These are phyloP conservation scores for Hyperoplus immaculatus DNA, from an alignment of 2,797 vertebrate species.

Conservation along the genomic window DNA sequence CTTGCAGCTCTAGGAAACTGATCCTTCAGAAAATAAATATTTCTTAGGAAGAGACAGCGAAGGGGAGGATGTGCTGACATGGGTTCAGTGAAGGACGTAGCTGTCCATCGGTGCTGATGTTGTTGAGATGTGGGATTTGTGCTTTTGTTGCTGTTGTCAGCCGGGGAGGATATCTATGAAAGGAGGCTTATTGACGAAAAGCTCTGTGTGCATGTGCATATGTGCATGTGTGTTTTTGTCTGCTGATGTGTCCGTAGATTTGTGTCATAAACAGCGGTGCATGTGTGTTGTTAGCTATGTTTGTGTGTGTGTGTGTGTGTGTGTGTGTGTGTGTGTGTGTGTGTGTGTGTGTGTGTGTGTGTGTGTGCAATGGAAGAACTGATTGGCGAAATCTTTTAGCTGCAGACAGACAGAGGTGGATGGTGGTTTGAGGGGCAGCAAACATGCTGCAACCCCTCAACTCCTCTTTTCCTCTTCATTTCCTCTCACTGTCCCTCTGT, in stretches of 20 bases:
- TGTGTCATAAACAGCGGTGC: neutral
- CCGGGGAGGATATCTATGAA: slow-evolving; percentile 64
- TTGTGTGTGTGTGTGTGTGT: slow-evolving; percentile 15
- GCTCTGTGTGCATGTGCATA: neutral
- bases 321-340: neutral
- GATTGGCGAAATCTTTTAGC: slow-evolving; percentile 48
- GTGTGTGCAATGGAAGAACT: slow-evolving; percentile 27
- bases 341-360: slow-evolving; percentile 2
- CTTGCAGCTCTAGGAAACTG: slow-evolving; percentile 24
- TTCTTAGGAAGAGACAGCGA: slow-evolving; percentile 9
- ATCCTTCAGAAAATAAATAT: slow-evolving; percentile 19
- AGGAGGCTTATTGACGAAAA: slow-evolving; percentile 59
- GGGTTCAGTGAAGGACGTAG: slow-evolving; percentile 56
- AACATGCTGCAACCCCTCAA: slow-evolving; percentile 48
- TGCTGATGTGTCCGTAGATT: slow-evolving; percentile 38
- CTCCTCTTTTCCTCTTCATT: slow-evolving; percentile 9
- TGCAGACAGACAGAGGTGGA: slow-evolving; percentile 34
- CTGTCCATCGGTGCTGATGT: slow-evolving; percentile 48
- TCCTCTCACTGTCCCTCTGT: slow-evolving; percentile 20
- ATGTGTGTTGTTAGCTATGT: too few relatives aligned
- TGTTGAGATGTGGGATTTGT: slow-evolving; percentile 61
- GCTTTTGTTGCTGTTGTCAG: slow-evolving; percentile 64
- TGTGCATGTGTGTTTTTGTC: slow-evolving; percentile 19
- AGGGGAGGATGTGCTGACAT: slow-evolving; percentile 49
- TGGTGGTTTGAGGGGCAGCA: slow-evolving; percentile 31